Conservation (phyloP, 2,797 vertebrate genomes). For the Lithobates pipiens region DNA sequence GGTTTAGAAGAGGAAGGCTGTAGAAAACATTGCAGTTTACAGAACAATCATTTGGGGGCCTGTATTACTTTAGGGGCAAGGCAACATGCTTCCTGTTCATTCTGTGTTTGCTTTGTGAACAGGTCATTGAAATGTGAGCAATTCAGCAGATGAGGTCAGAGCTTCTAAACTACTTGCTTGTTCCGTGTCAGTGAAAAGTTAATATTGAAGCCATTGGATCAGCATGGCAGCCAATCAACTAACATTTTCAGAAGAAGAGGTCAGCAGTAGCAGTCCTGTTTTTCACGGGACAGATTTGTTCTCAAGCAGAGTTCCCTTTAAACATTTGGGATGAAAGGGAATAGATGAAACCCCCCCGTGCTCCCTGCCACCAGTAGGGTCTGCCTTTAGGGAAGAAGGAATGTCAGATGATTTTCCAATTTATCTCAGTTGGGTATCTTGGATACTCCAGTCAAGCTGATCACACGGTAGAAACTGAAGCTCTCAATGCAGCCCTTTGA, state of each 20-base stretch:
- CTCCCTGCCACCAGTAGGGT: not conserved
- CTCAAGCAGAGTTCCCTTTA: not conserved
- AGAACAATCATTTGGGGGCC: not conserved
- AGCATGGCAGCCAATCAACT: no score
- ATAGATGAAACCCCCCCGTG: not conserved
- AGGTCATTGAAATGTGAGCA: no score
- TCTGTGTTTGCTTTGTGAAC: no score
- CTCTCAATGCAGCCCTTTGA: not conserved
- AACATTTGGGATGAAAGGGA: not conserved
- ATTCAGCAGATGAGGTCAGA: no score
- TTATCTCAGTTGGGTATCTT: not conserved
- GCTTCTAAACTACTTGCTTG: no score
- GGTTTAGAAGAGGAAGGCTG: no score
- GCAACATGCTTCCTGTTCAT: no score
- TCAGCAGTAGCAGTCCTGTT: no score
- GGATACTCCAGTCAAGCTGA: not conserved
- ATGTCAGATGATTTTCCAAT: not conserved
- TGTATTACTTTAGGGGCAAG: no score
- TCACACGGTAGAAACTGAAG: not conserved
- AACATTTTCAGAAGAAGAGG: no score
- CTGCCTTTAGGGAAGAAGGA: not conserved
- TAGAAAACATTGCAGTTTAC: not conserved
- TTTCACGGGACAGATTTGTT: not conserved
- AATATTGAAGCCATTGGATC: no score
- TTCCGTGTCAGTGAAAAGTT: no score